These are phyloP conservation scores for Rousettus madagascariensis DNA, from an alignment of 2,797 vertebrate genomes.

Conservation along the genomic window DNA sequence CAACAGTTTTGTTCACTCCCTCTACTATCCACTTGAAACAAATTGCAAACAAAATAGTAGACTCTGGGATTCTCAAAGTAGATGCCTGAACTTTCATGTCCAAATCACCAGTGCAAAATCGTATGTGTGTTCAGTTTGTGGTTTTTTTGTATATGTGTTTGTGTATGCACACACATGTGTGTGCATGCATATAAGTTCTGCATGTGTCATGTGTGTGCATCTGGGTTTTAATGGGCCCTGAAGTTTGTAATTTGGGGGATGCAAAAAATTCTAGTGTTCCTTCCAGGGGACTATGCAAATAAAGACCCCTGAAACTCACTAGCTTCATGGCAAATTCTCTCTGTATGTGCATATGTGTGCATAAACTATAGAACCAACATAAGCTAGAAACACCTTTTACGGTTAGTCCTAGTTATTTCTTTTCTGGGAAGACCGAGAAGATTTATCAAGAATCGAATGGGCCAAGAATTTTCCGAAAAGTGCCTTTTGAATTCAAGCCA, in stretches of 20 bases:
- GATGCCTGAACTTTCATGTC: not conserved
- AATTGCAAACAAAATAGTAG: not conserved
- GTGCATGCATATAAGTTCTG: not conserved
- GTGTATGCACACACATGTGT: accelerated
- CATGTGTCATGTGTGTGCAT: not conserved
- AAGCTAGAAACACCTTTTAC: not conserved
- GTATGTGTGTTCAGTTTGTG: not conserved
- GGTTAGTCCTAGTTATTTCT: not conserved
- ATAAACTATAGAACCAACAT: not conserved
- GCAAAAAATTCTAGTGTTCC: not conserved
- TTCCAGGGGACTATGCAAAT: not conserved
- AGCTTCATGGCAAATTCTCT: not conserved
- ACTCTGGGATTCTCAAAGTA: not conserved
- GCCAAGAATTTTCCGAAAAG: slow-evolving; percentile 11
- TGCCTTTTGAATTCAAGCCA: slow-evolving; percentile 1
- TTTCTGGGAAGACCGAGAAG: not conserved
- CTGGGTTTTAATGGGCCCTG: not conserved
- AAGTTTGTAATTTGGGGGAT: not conserved
- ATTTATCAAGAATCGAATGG: not conserved
- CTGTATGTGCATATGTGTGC: accelerated
- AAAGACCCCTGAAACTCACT: not conserved
- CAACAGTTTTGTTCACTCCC: not conserved
- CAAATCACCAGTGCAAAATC: not conserved
- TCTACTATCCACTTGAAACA: not conserved
- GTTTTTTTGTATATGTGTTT: not conserved